Percentiles rank a stretch among this genome's conserved stretches.
These are phyloP conservation scores for Apis mellifera DNA, from an alignment of 1,140 invertebrate genomes.

Conservation along the genomic window Amel_HAv3.1 CM009931.2:20981001-20981500, in stretches of 20 bases:
- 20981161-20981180: neutral
- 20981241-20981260: neutral
- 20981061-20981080: neutral
- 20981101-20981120: neutral
- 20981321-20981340: neutral
- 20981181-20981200: neutral
- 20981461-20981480: slow-evolving; percentile 69
- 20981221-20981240: neutral
- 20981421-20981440: slow-evolving; percentile 6
- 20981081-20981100: neutral
- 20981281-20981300: neutral
- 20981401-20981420: slow-evolving; percentile 42
- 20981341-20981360: slow-evolving; percentile 16
- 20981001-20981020: slow-evolving; percentile 38
- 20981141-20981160: neutral
- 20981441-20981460: slow-evolving; percentile 56
- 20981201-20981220: too few species aligned
- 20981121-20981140: neutral
- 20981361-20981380: slow-evolving; percentile 22
- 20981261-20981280: neutral
- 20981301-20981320: neutral
- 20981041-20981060: neutral
- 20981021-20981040: slow-evolving; percentile 56
- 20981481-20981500: slow-evolving; percentile 51
- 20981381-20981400: neutral